Evolutionary conservation across 2,797 vertebrate species (phyloP), one percentile per base, ranked within the genome.

Genomic region (Scarus forsteni): DNA sequence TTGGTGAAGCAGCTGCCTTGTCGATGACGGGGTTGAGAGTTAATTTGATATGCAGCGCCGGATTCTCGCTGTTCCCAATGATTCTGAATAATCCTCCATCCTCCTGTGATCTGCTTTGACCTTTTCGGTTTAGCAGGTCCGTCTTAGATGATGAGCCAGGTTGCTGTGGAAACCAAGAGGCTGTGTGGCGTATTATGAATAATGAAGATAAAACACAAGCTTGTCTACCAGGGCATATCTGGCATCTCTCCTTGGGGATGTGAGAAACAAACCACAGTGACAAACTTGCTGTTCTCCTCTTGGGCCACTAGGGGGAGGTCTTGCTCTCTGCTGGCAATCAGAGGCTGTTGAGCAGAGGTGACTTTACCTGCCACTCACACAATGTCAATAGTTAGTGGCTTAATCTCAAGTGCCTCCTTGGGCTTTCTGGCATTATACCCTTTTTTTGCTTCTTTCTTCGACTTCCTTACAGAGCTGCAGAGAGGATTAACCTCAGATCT

Each of bases 321-420:
- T 87, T 89, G 86, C 49, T 80, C 89, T 85, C 71, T 68, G 58
- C 19, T 78, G 58, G n/a, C 7, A 16, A 19, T 19, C 2, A 9
- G 27, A 36, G 39, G 16, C 52, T 19, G 43, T 1, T 43, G 13
- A 46, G 58, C 68, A 77, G 75, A 80, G 84, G 82, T 88, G 89
- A 88, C 87, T 85, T 90, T 85, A 85, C 80, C 89, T 90, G 89
- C 80, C 86, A 90, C 54, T 87, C 88, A 73, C 57, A 68, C 83
- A 80, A 52, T 63, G 77, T 84, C 82, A 89, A 61, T 80, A 81
- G 84, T 84, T 79, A 66, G 77, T 84, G 73, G 76, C 77, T 90
- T 83, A 84, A 87, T 85, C 67, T 88, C 60, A 57, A 85, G 86
- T 75, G 79, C 60, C 71, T 86, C 55, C 51, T 46, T 58, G 53